Conservation (phyloP, 1,140 invertebrate genomes). For the Dryas iulia region DNA sequence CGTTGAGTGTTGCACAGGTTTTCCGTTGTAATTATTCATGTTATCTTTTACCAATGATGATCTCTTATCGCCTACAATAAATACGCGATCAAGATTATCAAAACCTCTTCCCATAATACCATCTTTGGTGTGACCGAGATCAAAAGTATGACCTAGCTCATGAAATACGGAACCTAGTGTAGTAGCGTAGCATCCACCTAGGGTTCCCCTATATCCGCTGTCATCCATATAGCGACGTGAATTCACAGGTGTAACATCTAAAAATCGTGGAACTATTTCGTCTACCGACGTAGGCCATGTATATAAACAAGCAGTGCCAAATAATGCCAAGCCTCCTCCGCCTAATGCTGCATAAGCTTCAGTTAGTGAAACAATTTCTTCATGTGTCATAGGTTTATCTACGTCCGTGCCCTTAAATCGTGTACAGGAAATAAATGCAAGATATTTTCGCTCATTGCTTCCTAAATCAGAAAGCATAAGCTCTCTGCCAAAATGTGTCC, state of each 20-base stretch:
- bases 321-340: constrained; percentile 93
- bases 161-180: constrained; percentile 96
- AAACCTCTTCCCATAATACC: constrained; percentile 98
- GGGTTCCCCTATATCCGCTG: constrained; percentile 91
- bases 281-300: constrained; percentile 91
- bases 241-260: constrained; percentile 83
- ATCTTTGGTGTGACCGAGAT: constrained; percentile 93
- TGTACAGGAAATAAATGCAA: constrained; percentile 94
- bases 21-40: constrained; percentile 75
- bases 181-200: constrained; percentile 94
- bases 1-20: constrained; percentile 69
- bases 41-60: constrained; percentile 69
- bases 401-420: constrained; percentile 85
- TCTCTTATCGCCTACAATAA: constrained; percentile 81
- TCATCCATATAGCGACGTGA: constrained; percentile 90
- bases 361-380: constrained; percentile 87
- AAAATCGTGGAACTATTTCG: constrained; percentile 83
- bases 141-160: constrained; percentile 96
- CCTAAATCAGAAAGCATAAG: constrained; percentile 85
- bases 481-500: constrained; percentile 91
- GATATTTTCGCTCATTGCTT: constrained; percentile 88
- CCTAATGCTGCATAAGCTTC: constrained; percentile 94
- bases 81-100: constrained; percentile 91
- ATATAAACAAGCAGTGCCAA: constrained; percentile 94
- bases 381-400: constrained; percentile 84